A percentile compares a stretch with the other conserved stretches of the same genome.
These are phyloP conservation scores for Epirrhoe alternata DNA, from an alignment of 2,888 invertebrate genomes.

Conservation along the genomic window DNA sequence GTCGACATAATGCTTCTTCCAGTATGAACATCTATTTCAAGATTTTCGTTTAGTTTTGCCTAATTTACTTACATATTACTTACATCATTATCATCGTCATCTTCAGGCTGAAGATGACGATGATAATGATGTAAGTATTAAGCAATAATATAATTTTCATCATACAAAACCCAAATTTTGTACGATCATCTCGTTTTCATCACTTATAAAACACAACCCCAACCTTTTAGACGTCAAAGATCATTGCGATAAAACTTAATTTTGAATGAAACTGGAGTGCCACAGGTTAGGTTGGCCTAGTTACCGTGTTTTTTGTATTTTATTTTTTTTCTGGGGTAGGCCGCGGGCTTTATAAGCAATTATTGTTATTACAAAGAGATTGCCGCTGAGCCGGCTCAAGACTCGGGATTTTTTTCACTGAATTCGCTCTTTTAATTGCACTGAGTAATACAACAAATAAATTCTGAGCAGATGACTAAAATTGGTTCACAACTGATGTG, in stretches of 20 bases:
- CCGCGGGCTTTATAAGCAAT: conserved; percentile 79
- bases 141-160: neutral
- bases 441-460: conserved; percentile 32
- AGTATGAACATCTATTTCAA: too few species aligned
- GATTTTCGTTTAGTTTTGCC: too few species aligned
- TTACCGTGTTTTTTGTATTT: conserved; percentile 55
- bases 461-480: conserved; percentile 5
- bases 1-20: too few species aligned
- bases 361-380: conserved; percentile 84
- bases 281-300: conserved; percentile 45
- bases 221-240: neutral
- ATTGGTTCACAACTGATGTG: conserved; percentile 7
- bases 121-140: neutral
- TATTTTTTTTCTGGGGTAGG: conserved; percentile 62
- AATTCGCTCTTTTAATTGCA: conserved; percentile 70
- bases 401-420: conserved; percentile 65
- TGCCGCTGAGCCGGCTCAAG: conserved; percentile 75
- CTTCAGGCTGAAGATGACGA: too few species aligned
- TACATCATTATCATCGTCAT: too few species aligned
- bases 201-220: neutral
- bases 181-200: neutral
- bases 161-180: neutral
- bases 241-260: conserved; percentile 9
- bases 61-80: too few species aligned
- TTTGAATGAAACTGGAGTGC: conserved; percentile 7